These are phyloP conservation scores for Diabrotica undecimpunctata DNA, from an alignment of 1,140 invertebrate genomes.

Conservation along the genomic window DNA sequence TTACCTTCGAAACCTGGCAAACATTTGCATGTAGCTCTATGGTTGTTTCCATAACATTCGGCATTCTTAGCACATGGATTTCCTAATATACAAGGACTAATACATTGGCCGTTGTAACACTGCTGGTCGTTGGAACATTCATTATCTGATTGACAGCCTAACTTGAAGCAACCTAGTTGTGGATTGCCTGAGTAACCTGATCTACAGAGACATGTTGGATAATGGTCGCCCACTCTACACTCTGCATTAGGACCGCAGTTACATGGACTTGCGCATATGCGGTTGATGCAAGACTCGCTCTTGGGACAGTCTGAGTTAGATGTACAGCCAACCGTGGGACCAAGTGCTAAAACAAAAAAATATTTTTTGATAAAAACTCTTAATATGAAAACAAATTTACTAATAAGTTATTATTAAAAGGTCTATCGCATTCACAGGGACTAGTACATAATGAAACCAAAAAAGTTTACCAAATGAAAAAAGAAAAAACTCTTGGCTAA, in stretches of 20 bases:
- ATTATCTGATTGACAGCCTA: constrained; percentile 67
- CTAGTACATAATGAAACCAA: not conserved
- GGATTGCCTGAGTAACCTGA: constrained; percentile 79
- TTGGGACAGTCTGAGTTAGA: constrained; percentile 74
- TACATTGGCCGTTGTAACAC: constrained; percentile 77
- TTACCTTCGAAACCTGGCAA: constrained; percentile 67
- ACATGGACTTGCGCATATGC: constrained; percentile 74
- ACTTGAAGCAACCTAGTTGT: constrained; percentile 72
- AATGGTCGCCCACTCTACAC: constrained; percentile 75
- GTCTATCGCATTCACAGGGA: no score
- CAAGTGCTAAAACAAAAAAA: constrained; percentile 50
- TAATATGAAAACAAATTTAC: no score
- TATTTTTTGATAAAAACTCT: constrained; percentile 15
- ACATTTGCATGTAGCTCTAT: constrained; percentile 73
- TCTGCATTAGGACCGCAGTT: constrained; percentile 79
- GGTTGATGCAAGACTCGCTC: constrained; percentile 76
- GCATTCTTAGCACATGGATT: constrained; percentile 79
- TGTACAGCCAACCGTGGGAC: constrained; percentile 64
- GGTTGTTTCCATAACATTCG: constrained; percentile 73
- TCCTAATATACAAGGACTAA: constrained; percentile 72
- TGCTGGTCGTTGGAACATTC: constrained; percentile 74
- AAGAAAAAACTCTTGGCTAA: not conserved
- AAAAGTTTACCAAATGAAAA: not conserved
- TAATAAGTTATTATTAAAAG: not conserved
- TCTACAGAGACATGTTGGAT: constrained; percentile 75